Percentiles rank a stretch among this genome's conserved stretches.
Evolutionary conservation across 2,113 vertebrate species (phyloP).

Genomic region (Anguilla japonica): DNA sequence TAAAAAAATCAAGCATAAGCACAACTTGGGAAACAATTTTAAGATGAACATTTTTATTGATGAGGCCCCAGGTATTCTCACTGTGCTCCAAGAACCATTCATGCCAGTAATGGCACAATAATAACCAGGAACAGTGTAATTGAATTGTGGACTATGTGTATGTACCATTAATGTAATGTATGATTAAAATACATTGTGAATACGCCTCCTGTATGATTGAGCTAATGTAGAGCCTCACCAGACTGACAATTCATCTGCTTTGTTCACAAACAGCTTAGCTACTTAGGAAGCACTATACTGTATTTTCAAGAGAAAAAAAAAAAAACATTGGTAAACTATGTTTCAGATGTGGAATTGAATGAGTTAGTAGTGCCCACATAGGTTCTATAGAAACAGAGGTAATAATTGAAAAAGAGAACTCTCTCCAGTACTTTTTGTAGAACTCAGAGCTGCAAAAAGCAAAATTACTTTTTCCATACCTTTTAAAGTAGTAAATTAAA

Average conservation of each 20-base stretch:
- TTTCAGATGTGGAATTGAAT: neutral
- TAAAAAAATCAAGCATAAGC: too few species aligned
- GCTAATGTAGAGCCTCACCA: conserved; percentile 4
- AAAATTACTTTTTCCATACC: neutral
- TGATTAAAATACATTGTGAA: conserved; percentile 21
- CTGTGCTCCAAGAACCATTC: neutral
- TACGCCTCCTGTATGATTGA: conserved; percentile 21
- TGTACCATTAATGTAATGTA: neutral
- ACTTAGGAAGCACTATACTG: neutral
- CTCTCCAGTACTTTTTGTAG: neutral
- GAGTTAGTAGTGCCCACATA: neutral
- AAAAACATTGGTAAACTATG: neutral
- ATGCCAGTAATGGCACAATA: neutral
- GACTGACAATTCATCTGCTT: neutral
- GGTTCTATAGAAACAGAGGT: too few species aligned
- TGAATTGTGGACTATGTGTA: neutral
- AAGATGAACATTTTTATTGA: too few species aligned
- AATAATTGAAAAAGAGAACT: too few species aligned
- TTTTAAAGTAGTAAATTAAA: neutral
- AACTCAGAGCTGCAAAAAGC: neutral
- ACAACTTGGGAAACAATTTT: too few species aligned
- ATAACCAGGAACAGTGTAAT: neutral
- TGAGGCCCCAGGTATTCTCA: neutral
- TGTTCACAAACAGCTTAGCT: conserved; percentile 7
- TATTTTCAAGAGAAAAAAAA: neutral